These are phyloP conservation scores for Takifugu bimaculatus DNA, from an alignment of 2,113 vertebrate genomes.

Conservation along the genomic window DNA sequence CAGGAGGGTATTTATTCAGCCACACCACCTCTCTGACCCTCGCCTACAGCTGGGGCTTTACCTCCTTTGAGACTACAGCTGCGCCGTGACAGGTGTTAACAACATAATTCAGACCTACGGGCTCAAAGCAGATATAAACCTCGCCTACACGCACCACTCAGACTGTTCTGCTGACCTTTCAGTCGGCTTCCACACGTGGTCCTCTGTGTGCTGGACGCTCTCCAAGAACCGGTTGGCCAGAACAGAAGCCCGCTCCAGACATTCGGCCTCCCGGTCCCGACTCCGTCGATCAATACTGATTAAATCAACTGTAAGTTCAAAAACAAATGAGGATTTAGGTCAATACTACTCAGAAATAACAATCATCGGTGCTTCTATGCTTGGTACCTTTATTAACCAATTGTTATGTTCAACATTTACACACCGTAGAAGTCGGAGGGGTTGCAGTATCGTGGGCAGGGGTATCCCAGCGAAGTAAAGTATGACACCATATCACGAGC, in stretches of 20 bases:
- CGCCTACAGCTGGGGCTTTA: too few species aligned
- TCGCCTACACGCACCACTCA: slow-evolving; percentile 10
- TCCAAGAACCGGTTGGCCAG: slow-evolving; percentile 81
- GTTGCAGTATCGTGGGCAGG: slow-evolving; percentile 92
- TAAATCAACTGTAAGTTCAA: slow-evolving; percentile 82
- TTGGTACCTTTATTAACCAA: background rate
- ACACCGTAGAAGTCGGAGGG: slow-evolving; percentile 94
- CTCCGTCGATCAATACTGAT: slow-evolving; percentile 86
- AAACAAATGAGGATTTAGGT: background rate
- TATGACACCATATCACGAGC: slow-evolving; percentile 90
- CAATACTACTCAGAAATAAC: too few species aligned
- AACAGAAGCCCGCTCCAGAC: slow-evolving; percentile 70
- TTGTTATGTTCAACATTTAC: slow-evolving; percentile 20
- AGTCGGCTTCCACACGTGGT: slow-evolving; percentile 83
- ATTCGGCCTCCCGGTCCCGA: slow-evolving; percentile 78
- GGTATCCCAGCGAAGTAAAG: slow-evolving; percentile 85
- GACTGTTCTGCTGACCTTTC: background rate
- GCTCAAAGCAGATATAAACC: too few species aligned
- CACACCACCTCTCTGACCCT: too few species aligned
- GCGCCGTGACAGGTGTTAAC: too few species aligned
- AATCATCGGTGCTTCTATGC: too few species aligned
- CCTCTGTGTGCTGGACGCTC: slow-evolving; percentile 78
- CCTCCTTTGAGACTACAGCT: too few species aligned
- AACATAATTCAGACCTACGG: too few species aligned
- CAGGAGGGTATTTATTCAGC: too few species aligned